Percentiles rank a stretch among this genome's conserved stretches.
phyloP scores from a whole-genome alignment of 1,140 invertebrate species.

The Globodera ellingtonae region DNA sequence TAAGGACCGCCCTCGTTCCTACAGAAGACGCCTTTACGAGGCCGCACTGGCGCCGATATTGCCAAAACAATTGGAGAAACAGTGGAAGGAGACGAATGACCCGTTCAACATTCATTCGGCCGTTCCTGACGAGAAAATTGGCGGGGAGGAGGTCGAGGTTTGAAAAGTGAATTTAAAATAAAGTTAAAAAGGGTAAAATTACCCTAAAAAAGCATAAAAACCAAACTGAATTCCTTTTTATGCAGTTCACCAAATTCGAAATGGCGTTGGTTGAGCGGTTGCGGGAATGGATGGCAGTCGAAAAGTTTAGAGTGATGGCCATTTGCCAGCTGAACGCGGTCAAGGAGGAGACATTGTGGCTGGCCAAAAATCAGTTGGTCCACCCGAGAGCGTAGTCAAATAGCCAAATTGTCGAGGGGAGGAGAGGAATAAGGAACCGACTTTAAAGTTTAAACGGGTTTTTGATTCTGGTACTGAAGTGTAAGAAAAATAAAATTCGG shows the following conservation, averaged over 20 bases:
- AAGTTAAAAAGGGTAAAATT: no score
- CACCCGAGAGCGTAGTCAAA: not conserved
- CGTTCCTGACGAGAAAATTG: slow-evolving; percentile 6
- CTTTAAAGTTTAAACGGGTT: no score
- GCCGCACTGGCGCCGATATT: slow-evolving; percentile 17
- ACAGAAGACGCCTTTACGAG: slow-evolving; percentile 29
- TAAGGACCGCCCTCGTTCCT: slow-evolving; percentile 1
- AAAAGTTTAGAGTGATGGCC: slow-evolving; percentile 17
- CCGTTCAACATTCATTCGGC: slow-evolving; percentile 23
- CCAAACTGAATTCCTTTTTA: not conserved
- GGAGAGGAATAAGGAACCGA: no score
- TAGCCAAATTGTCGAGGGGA: slow-evolving; percentile 1
- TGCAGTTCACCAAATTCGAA: slow-evolving; percentile 16
- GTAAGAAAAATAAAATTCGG: no score
- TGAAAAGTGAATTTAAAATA: not conserved
- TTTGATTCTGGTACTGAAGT: no score
- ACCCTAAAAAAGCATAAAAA: no score
- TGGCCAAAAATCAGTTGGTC: slow-evolving; percentile 18
- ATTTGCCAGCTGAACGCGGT: slow-evolving; percentile 14
- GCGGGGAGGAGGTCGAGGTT: not conserved
- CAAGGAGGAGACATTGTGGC: slow-evolving; percentile 20
- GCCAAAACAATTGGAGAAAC: slow-evolving; percentile 21
- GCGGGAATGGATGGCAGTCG: slow-evolving; percentile 11
- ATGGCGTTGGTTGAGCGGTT: slow-evolving; percentile 20
- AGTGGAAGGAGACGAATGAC: slow-evolving; percentile 13